Base-by-base conservation (phyloP, 2,888 invertebrate genomes). In the Arenicola marina region DNA sequence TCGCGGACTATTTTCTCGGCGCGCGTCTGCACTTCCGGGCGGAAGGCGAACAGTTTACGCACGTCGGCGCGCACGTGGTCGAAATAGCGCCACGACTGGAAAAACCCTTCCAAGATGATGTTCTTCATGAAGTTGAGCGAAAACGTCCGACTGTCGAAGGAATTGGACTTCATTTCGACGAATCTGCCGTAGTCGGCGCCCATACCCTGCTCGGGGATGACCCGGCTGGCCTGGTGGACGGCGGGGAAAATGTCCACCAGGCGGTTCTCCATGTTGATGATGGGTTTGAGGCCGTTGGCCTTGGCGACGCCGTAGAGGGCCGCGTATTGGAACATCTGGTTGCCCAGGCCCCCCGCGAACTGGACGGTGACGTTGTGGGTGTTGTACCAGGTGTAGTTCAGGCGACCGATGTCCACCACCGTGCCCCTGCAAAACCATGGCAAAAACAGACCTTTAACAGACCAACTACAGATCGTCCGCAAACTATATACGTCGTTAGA, bases 81-180 rank as follows among this genome's bases (percentile, higher is more conserved):
- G 28, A 71, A 71, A 51, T 70, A 71, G 24, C 63, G 48, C 69
- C 70, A 71, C 4, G 69, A 70, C 48, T 71, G 69, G 62, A 61
- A 70, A 21, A 46, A 67, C 15, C 71, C 71, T n/a, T 55, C 59
- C 18, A 71, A 34, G 21, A 59, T 51, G 29, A 70, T 65, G 51
- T 68, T 62, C 48, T 61, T 56, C 59, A 62, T 62, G 54, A 66
- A 70, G 58, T 71, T 71, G 24, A 71, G 53, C 11, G 51, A 55
- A 59, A 66, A 68, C 11, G 63, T 38, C 4, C 68, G 33, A 7
- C 45, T 44, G 56, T 71, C 71, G 38, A 68, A 71, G 4, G 29
- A 7, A 11, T 11, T 15, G 7, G 53, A 32, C 4, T 32, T 53
- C 15, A 53, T 18, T 32, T 53, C 53, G 32, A 31, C 11, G 33